phyloP scores from a whole-genome alignment of 2,797 vertebrate species.

The Sebastes matsubarae region DNA sequence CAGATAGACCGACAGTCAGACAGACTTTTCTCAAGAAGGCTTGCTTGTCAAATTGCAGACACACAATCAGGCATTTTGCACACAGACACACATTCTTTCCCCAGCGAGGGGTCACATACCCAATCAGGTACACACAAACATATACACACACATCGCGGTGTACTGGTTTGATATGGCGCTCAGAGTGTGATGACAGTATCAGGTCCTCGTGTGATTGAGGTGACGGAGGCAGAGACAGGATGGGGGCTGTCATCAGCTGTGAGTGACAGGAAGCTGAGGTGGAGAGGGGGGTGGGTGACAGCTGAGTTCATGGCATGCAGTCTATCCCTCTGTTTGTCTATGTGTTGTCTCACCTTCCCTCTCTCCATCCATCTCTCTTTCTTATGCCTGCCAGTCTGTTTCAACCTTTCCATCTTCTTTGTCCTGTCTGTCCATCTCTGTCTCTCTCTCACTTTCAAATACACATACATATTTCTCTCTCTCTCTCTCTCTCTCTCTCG shows the following conservation, averaged over 20 bases:
- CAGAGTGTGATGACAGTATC: conserved; percentile 78
- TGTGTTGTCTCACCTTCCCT: conserved; percentile 49
- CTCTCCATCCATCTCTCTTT: conserved; percentile 46
- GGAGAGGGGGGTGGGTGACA: conserved; percentile 29
- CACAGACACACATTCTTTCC: conserved; percentile 21
- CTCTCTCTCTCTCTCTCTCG: conserved; percentile 5
- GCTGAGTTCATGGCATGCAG: conserved; percentile 65
- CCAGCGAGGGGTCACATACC: conserved; percentile 66
- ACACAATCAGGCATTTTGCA: conserved; percentile 39
- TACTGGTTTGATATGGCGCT: conserved; percentile 61
- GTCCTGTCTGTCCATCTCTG: conserved; percentile 43
- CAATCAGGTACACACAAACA: conserved; percentile 64
- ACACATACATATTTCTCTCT: background rate
- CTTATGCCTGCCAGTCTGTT: conserved; percentile 59
- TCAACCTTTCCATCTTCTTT: conserved; percentile 55
- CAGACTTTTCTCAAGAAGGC: conserved; percentile 56
- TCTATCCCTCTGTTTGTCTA: conserved; percentile 55
- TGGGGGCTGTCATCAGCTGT: conserved; percentile 73
- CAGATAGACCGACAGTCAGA: conserved; percentile 56
- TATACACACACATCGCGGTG: conserved; percentile 28
- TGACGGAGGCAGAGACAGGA: conserved; percentile 77
- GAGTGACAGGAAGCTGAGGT: conserved; percentile 73
- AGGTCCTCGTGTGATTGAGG: conserved; percentile 77
- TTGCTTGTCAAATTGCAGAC: conserved; percentile 59
- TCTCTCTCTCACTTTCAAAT: conserved; percentile 12